Percentiles rank a stretch among this genome's conserved stretches.
These are phyloP conservation scores for Ectobius pallidus DNA, from an alignment of 2,888 invertebrate genomes.

Conservation along the genomic window DNA sequence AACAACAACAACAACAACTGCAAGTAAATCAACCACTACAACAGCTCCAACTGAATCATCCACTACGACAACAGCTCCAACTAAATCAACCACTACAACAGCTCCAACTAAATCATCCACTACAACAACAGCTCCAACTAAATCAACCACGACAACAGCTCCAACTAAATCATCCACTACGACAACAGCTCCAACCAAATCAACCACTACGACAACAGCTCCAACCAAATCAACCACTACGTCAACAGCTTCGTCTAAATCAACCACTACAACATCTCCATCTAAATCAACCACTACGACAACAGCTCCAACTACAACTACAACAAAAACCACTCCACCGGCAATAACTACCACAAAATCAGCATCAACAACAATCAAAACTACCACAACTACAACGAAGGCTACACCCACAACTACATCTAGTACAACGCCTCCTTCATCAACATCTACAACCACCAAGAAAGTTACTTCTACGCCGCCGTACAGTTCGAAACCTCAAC, in stretches of 20 bases:
- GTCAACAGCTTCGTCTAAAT: not conserved
- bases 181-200: not conserved
- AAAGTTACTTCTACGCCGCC: too few species aligned
- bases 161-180: not conserved
- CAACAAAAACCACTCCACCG: not conserved
- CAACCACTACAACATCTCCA: not conserved
- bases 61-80: not conserved
- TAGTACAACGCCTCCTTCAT: not conserved
- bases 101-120: not conserved
- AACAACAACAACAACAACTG: not conserved
- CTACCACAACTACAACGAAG: not conserved
- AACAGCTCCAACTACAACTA: not conserved
- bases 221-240: not conserved
- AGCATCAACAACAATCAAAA: not conserved
- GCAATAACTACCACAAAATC: not conserved
- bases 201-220: not conserved
- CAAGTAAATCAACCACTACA: not conserved
- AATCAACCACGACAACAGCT: not conserved
- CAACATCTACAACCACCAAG: not conserved
- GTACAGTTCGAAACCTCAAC: too few species aligned
- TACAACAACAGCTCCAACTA: not conserved
- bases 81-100: not conserved
- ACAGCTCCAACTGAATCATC: not conserved
- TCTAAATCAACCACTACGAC: not conserved
- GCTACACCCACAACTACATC: not conserved